Evolutionary conservation across 1,140 invertebrate genomes (phyloP).

Genomic region (Papilio glaucus): DNA sequence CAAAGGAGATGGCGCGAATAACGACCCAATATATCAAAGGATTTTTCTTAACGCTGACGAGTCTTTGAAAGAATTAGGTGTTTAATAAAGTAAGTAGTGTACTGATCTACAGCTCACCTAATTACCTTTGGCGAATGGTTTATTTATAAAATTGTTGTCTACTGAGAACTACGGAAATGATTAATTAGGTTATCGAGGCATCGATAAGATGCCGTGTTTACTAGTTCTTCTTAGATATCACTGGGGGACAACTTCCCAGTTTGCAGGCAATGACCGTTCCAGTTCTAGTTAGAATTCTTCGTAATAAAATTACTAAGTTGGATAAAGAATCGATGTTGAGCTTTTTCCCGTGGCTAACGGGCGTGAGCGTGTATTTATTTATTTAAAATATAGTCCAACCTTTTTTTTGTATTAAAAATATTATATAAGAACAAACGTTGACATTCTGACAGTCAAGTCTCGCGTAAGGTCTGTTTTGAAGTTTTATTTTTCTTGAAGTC

Average conservation of each 20-base stretch:
- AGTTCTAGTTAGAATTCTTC: no score
- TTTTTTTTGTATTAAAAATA: not conserved
- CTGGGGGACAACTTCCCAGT: no score
- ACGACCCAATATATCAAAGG: conserved; percentile 81
- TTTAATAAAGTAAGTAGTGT: conserved; percentile 48
- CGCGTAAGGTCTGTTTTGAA: conserved; percentile 14
- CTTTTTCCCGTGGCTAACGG: no score
- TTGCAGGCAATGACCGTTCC: no score
- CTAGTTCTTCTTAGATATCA: no score
- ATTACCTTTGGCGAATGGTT: not conserved
- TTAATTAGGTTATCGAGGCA: no score
- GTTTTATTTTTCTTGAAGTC: conserved; percentile 37
- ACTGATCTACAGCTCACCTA: not conserved
- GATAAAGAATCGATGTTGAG: no score
- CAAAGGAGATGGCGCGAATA: conserved; percentile 75
- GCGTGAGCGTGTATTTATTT: no score
- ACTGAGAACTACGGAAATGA: not conserved
- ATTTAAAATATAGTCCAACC: no score
- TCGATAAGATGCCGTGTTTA: not conserved
- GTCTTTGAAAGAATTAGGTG: conserved; percentile 58
- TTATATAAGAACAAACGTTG: not conserved
- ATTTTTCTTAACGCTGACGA: conserved; percentile 75
- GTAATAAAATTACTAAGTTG: no score
- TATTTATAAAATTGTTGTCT: not conserved
- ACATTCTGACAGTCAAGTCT: not conserved